Evolutionary conservation across 2,113 vertebrate species (phyloP).

Genomic region (Menura novaehollandiae): DNA sequence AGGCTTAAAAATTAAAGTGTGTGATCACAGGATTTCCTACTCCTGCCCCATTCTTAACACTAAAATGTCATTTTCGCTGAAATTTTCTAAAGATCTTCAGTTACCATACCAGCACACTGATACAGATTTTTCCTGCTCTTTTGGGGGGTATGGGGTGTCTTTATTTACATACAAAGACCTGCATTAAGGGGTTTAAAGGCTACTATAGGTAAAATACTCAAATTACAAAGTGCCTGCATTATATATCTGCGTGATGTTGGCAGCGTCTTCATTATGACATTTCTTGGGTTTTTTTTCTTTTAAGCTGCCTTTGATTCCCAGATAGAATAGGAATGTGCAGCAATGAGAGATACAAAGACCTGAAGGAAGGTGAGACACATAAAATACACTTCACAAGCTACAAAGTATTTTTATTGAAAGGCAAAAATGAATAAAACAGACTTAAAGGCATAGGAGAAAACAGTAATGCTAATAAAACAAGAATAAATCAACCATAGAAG

Average conservation of each 20-base stretch:
- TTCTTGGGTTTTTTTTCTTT: background rate
- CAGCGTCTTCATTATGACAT: background rate
- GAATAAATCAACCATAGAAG: background rate
- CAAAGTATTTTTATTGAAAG: background rate
- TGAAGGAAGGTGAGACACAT: background rate
- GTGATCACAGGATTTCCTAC: background rate
- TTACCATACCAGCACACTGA: background rate
- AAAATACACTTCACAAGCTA: background rate
- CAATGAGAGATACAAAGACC: background rate
- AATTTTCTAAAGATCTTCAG: background rate
- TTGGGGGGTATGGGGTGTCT: background rate
- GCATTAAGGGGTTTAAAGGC: background rate
- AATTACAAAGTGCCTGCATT: background rate
- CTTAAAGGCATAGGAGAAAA: background rate
- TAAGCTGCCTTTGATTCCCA: background rate
- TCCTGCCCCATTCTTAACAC: background rate
- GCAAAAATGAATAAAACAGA: background rate
- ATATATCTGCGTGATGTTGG: background rate
- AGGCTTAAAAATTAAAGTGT: background rate
- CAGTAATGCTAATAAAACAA: background rate
- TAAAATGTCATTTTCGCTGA: background rate
- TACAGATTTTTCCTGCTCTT: background rate
- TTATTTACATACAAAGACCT: background rate
- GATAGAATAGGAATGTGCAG: background rate
- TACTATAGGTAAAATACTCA: background rate